Base-by-base conservation (phyloP, 2,888 invertebrate species). In the Xestobium rufovillosum region DNA sequence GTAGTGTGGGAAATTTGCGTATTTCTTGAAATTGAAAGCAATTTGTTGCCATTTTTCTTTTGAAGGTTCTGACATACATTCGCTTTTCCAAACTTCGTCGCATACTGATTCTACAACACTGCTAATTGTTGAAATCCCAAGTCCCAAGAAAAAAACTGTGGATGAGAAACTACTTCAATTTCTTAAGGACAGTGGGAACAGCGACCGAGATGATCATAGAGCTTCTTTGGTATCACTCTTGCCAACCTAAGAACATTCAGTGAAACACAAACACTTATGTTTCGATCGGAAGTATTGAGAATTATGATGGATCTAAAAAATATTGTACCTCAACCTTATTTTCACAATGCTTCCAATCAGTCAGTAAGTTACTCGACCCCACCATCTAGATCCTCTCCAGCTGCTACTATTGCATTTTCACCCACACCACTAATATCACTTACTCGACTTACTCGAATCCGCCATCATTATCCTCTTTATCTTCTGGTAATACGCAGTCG, bases 231-330 rank as follows among this genome's bases (percentile, higher is more conserved):
- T 33, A 23, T 37, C 37, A 26, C 15, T 34, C 26, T 15, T 37
- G 10, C 34, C 37, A 10, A 37, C 37, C 26, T 37, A 4, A 19
- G 33, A 26, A 37, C 32, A 14, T 37, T 37, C 30, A 33, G 33
- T 35, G 37, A 37, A 35, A 26, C 25, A 33, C 14, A 37, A 37
- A 26, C 31, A 19, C 27, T 37, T 33, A 31, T 33, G 27, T 37
- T 37, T 37, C 37, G 37, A 30, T 26, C 33, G 4, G 37, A 37
- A 33, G 33, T 37, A 15, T 25, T 37, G 23, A 17, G 36, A 36
- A 29, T 36, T 23, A 36, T 36, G 29, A 37, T 37, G 37, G 33
- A 25, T 26, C 14, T 37, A 10, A 37, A 37, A 26, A n/a, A n/a
- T n/a, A n/a, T n/a, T n/a, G n/a, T n/a, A n/a, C n/a, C n/a, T n/a